A percentile compares a stretch with the other conserved stretches of the same genome.
phyloP scores from a whole-genome alignment of 1,140 invertebrate species.

The Aphaenogaster rudis region DNA sequence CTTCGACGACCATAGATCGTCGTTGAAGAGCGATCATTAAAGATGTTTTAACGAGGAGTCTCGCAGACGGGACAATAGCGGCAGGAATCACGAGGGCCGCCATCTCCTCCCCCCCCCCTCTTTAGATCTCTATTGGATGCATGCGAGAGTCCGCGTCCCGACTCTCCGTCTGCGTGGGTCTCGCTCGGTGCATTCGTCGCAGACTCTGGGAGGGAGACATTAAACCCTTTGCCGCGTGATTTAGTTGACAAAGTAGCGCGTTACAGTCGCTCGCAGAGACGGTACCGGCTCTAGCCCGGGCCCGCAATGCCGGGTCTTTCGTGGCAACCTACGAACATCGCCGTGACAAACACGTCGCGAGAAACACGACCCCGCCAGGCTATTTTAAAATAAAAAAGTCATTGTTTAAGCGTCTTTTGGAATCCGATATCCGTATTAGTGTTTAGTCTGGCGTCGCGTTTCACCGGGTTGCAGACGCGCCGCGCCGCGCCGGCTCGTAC shows the following conservation, averaged over 20 bases:
- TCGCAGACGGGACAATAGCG: constrained; percentile 70
- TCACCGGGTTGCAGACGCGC: constrained; percentile 26
- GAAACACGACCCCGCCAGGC: constrained; percentile 39
- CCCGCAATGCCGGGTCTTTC: background rate
- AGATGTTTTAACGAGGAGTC: constrained; percentile 74
- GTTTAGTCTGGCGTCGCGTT: constrained; percentile 61
- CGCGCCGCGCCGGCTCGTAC: background rate
- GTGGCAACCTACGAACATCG: constrained; percentile 7
- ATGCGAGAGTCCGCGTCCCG: constrained; percentile 4
- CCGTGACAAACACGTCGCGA: constrained; percentile 17
- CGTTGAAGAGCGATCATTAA: constrained; percentile 75
- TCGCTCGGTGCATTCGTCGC: constrained; percentile 11
- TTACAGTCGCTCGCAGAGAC: constrained; percentile 17
- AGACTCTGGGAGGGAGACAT: constrained; percentile 23
- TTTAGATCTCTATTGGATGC: constrained; percentile 49
- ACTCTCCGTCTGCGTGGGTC: constrained; percentile 26
- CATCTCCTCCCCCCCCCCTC: constrained; percentile 15
- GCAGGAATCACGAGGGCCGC: constrained; percentile 37
- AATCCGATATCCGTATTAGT: constrained; percentile 64
- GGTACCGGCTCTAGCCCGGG: background rate
- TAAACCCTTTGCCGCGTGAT: constrained; percentile 55
- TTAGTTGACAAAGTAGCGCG: constrained; percentile 55
- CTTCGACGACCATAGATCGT: constrained; percentile 68
- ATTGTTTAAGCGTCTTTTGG: constrained; percentile 62
- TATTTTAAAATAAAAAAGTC: constrained; percentile 57